These are phyloP conservation scores for Dicrurus megarhynchus DNA, from an alignment of 2,113 vertebrate genomes.

Conservation along the genomic window DNA sequence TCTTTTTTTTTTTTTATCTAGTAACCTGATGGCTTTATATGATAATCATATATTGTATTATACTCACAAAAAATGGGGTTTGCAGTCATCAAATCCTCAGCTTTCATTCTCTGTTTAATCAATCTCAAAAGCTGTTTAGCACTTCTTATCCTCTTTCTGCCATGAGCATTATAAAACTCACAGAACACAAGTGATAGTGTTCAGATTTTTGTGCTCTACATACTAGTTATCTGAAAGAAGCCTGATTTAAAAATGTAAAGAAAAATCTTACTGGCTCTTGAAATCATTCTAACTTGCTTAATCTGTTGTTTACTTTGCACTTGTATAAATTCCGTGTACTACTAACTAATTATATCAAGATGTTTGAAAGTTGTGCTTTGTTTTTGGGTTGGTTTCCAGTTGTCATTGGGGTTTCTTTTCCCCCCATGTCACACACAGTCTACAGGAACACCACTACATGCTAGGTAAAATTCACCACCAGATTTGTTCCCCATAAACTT, in stretches of 20 bases:
- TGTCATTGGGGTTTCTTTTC: background rate
- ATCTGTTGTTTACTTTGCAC: background rate
- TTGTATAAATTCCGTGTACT: background rate
- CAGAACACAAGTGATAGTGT: background rate
- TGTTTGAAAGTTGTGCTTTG: background rate
- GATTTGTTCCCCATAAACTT: background rate
- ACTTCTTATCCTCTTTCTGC: background rate
- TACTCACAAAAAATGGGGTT: background rate
- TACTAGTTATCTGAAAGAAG: background rate
- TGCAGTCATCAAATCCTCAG: background rate
- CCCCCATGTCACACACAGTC: background rate
- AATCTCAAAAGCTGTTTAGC: background rate
- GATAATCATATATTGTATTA: background rate
- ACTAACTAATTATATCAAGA: background rate
- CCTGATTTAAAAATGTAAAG: background rate
- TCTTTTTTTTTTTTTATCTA: background rate
- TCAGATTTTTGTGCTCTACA: background rate
- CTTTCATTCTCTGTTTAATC: background rate
- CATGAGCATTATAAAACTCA: background rate
- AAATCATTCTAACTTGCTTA: background rate
- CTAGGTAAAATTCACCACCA: background rate
- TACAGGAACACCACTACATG: background rate
- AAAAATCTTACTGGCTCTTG: background rate
- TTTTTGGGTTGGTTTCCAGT: accelerated
- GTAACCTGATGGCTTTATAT: background rate